Base-by-base conservation (phyloP, 2,888 invertebrate genomes). In the Allygus modestus region DNA sequence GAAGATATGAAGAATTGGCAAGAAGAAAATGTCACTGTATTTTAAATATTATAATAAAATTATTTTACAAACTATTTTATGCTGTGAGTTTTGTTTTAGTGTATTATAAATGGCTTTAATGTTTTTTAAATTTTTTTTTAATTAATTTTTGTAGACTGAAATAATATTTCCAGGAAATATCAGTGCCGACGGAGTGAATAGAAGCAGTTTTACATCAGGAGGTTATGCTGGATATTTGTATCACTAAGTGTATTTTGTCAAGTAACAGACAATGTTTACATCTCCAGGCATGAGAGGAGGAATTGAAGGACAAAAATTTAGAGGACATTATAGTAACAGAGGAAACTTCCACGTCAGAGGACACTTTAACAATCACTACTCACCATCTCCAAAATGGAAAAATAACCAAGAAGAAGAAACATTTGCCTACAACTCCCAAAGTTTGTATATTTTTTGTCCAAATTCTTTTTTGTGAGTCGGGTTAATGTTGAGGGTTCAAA, bases 281-380 rank as follows among this genome's bases (percentile, higher is more conserved):
- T 65, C 65, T 65, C 28, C 31, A 65, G 65, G 65, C 65, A 65
- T 65, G 65, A 65, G 65, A 65, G 65, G 65, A 31, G 65, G 65
- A 28, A 31, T 65, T 17, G 28, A 28, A 20, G 65, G 65, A 11
- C 65, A 65, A 65, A 65, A 65, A 15, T 65, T 65, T 65, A 65
- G 28, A 65, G 65, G 65, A 65, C 31, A 65, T 28, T 65, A 65
- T 65, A 65, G 31, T 65, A 65, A 65, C 65, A 65, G 65, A 65
- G 65, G 65, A 65, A 65, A 65, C 28, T 65, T 65, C 17, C 26
- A 65, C 7, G 65, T 65, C 28, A 28, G 65, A 31, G 65, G 65
- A 65, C 15, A 31, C 65, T 65, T 28, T 28, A 26, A 31, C 31
- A 65, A 65, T 31, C 26, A 65, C 12, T 28, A 65, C 65, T 28